Base-by-base conservation (phyloP, 2,797 vertebrate genomes). In the Characodon lateralis region DNA sequence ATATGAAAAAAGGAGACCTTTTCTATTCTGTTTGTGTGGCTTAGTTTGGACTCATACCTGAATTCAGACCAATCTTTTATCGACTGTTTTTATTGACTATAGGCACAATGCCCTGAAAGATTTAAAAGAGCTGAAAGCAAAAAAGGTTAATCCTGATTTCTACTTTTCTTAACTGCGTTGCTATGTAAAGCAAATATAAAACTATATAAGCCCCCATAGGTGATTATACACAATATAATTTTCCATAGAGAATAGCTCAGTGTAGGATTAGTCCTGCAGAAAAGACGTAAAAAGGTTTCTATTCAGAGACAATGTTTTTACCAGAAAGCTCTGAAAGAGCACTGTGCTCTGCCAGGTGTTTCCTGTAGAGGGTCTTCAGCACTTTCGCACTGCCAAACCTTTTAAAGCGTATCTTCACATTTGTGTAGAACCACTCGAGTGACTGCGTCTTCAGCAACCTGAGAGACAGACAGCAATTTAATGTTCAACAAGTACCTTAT, bases 331-430 rank as follows among this genome's bases (percentile, higher is more conserved):
- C 97, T 24, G 95, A 90, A 84, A 96, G 95, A 0, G 89, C 87
- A 16, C 96, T 95, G 0, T 94, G 96, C 84, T 97, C 96, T 35
- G 95, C 91, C 48, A 96, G 91, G 80, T 98, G 97, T 70, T 98
- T 97, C 91, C 94, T 96, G 93, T 97, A 98, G 55, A 99, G 95
- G 76, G 97, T 98, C 94, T 98, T 98, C 89, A 99, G 92, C 80
- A 99, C 98, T 94, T 99, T 99, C 87, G 97, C 97, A 72, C 98
- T 99, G 90, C 98, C 98, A 9, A 98, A 99, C 89, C 97, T 96
- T 91, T 97, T 99, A 90, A 98, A 99, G 71, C 97, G 97, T 63
- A 93, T 96, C 92, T 97, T 98, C 84, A 99, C 97, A 66, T 98
- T 97, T 73, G 94, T 96, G 87, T 99, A 99, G 92, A 97, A 99